Evolutionary conservation across 2,888 invertebrate species (phyloP), one percentile per base, ranked within the genome.

Genomic region (Thecophora atra): DNA sequence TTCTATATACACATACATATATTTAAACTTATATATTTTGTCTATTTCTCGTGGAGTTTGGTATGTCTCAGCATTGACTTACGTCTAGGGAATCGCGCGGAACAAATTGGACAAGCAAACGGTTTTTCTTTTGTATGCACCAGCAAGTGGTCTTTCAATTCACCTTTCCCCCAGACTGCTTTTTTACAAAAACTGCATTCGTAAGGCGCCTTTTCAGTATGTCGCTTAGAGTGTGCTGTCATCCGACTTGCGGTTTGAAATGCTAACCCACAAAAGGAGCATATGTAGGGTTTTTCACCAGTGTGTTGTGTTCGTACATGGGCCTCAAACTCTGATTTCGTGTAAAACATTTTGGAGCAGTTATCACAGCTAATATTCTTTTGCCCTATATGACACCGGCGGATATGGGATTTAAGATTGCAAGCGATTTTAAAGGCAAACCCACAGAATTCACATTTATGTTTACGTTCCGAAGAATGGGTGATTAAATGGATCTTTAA

Each of bases 381-480:
- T 15, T 26, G 17, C 1, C 44, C 64, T 3, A 24, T 8, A 64
- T 47, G 64, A 24, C 64, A 47, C 15, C 64, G 64, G 0, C 24
- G n/a, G n/a, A n/a, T 4, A 24, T 64, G 64, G 13, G 64, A 24
- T 6, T 11, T 13, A 13, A 64, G 47, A 21, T 47, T 44, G 13
- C 13, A 21, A 1, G 15, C 13, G 0, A 24, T 21, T 24, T 64
- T 64, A 7, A 64, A 64, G 15, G 64, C 44, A 47, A 44, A 19
- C 15, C 64, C 64, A 44, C 64, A 64, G 24, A 21, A 42, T 24
- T 19, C 8, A 24, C 64, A 64, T 24, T 47, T 42, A 44, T 64
- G 24, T 6, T 64, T 44, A 8, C 64, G 64, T 44, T 64, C 62
- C 6, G 68, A 68, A 11, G 71, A 73, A 62, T 74, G 74, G 0